Base-by-base conservation (phyloP, 2,113 vertebrate genomes). In the Heteronetta atricapilla region DNA sequence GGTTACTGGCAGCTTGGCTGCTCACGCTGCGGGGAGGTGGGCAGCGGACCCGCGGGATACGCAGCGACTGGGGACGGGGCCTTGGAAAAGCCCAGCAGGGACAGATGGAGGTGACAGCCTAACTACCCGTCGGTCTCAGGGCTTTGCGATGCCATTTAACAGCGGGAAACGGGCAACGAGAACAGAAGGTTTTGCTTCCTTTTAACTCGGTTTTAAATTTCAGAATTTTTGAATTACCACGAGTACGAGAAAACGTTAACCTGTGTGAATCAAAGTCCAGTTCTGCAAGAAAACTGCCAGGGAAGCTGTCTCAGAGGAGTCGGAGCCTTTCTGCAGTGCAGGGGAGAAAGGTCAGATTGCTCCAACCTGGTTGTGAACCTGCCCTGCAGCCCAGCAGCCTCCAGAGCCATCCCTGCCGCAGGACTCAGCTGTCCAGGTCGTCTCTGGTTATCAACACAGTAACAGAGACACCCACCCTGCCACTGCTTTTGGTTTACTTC, bases 21-120 rank as follows among this genome's bases (percentile, higher is more conserved):
- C 3, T 2, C 42, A 46, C 50, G 13, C 55, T 25, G 3, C 5
- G 4, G 81, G 89, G 88, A 94, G n/a, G 31, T 5, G 13, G 31
- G 55, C 58, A 89, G 64, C 4, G 1, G 31, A 79, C 9, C 70
- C 15, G 10, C 28, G 3, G 62, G 38, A 52, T 36, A 34, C 0
- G 0, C 34, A 19, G 46, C 4, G 20, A 52, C 40, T 8, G 6
- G 72, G 26, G 53, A 7, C 1, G 1, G 29, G 29, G 29, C 50
- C 7, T 58, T 40, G 26, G 9, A 74, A 85, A 83, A 9, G 15
- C 50, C 28, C 67, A 38, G 78, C 70, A 62, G 7, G 7, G 20
- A 31, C 63, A 90, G 80, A 60, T 28, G 73, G 86, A 40, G 52
- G 68, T 1, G 26, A n/a, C n/a, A 58, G 31, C 38, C 46, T 44